A percentile compares a stretch with the other conserved stretches of the same genome.
Evolutionary conservation across 2,113 vertebrate species (phyloP).

Genomic region (Polypterus bichir): DNA sequence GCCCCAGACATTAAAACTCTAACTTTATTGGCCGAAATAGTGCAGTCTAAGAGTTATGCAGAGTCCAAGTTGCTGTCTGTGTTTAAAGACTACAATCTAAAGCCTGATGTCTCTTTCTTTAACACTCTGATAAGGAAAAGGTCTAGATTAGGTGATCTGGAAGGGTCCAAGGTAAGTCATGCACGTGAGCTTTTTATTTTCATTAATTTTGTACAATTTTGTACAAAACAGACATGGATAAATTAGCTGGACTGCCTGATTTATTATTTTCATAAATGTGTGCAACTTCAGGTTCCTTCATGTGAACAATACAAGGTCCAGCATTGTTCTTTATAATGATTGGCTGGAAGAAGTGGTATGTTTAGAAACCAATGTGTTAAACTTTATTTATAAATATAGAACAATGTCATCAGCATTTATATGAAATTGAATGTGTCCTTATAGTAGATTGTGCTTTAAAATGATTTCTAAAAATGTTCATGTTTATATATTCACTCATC

Average conservation of each 20-base stretch:
- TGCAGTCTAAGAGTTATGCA: constrained; percentile 39
- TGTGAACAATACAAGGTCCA: too few relatives aligned
- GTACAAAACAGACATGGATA: neutral
- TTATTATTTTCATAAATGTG: too few relatives aligned
- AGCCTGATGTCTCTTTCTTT: constrained; percentile 70
- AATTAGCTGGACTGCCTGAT: neutral
- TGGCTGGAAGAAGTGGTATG: too few relatives aligned
- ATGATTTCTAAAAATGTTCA: too few relatives aligned
- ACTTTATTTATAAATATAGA: too few relatives aligned
- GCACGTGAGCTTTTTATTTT: neutral
- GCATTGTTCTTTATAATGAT: too few relatives aligned
- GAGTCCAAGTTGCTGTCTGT: constrained; percentile 51
- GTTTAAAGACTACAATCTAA: constrained; percentile 48
- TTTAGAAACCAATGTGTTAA: too few relatives aligned
- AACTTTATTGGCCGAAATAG: constrained; percentile 66
- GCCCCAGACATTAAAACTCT: constrained; percentile 66
- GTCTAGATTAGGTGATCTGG: constrained; percentile 55
- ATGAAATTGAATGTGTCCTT: too few relatives aligned
- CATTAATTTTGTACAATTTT: neutral
- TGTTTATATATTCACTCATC: too few relatives aligned
- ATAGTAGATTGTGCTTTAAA: too few relatives aligned
- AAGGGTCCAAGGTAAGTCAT: constrained; percentile 67
- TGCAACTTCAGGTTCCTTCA: too few relatives aligned
- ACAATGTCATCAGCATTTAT: too few relatives aligned
- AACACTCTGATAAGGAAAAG: constrained; percentile 68